Percentiles rank a stretch among this genome's conserved stretches.
Evolutionary conservation across 2,113 vertebrate genomes (phyloP).

Genomic region (Natator depressus): DNA sequence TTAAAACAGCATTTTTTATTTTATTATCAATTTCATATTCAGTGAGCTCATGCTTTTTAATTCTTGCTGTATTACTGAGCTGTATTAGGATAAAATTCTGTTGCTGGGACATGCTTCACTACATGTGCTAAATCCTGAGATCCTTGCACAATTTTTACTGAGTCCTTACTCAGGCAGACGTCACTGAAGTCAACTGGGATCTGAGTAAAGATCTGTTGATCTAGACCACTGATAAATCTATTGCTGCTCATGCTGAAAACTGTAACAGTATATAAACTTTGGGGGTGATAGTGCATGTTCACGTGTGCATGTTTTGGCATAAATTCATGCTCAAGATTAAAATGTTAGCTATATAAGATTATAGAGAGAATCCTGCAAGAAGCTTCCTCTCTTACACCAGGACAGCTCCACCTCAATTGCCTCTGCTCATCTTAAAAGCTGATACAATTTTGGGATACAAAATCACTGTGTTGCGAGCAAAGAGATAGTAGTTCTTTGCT

Average conservation of each 20-base stretch:
- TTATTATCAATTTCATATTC: neutral
- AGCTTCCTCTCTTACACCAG: neutral
- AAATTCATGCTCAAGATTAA: neutral
- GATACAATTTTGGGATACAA: accelerated
- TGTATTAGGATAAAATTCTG: neutral
- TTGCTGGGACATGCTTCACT: neutral
- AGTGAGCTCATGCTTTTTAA: neutral
- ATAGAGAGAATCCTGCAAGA: neutral
- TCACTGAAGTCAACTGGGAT: neutral
- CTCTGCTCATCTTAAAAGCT: neutral
- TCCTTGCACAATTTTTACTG: neutral
- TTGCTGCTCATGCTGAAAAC: neutral
- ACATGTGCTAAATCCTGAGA: neutral
- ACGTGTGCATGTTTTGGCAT: neutral
- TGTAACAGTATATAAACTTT: neutral
- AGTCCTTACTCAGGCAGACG: neutral
- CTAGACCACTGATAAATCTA: neutral
- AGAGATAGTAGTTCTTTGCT: accelerated
- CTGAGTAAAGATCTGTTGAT: neutral
- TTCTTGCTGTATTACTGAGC: neutral
- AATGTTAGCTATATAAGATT: neutral
- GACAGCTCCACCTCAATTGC: accelerated
- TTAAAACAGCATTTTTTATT: neutral
- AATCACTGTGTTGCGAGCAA: neutral
- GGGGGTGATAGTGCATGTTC: neutral